Evolutionary conservation across 2,797 vertebrate genomes (phyloP), one percentile per base, ranked within the genome.

Genomic region (Ibycter americanus): DNA sequence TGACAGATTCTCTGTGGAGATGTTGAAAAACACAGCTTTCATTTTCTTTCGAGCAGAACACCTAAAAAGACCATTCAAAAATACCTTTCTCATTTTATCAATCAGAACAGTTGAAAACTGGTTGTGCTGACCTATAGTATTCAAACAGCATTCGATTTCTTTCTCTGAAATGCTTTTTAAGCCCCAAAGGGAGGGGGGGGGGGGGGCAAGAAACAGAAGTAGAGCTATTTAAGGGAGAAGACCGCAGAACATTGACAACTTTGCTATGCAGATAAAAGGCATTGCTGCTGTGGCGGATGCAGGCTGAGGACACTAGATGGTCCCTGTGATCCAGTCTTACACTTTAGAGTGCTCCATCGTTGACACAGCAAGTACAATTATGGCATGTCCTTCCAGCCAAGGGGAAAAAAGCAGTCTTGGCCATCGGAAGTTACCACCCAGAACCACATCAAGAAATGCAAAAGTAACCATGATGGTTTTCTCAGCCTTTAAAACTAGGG

Each of bases 271-370:
- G n/a, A 55, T 2, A 15, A 19, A 34, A 74, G 14, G 7, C 2
- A 0, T 15, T 83, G 46, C 70, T 90, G 20, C 47, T 0, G 3
- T n/a, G 73, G 78, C 3, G 4, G 61, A 16, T 97, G 63, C 97
- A 95, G 74, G 55, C 66, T 96, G 84, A 85, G 91, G 97, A 98
- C 98, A 90, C 98, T 98, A 98, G 98, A 96, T 97, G 98, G 98
- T 96, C 85, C 91, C 97, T 97, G 91, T 95, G 96, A 97, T 97
- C 97, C 97, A 97, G 94, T 89, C 96, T 98, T 89, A 93, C 67
- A n/a, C 77, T 96, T 92, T 31, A 87, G 70, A 93, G 89, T 6
- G 9, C 36, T 80, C 91, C 11, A 19, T 10, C 65, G 52, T 90
- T 94, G 84, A 52, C 8, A 47, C 54, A 92, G 89, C 85, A 96